These are phyloP conservation scores for Acanthisitta chloris DNA, from an alignment of 2,113 vertebrate species.

Conservation along the genomic window DNA sequence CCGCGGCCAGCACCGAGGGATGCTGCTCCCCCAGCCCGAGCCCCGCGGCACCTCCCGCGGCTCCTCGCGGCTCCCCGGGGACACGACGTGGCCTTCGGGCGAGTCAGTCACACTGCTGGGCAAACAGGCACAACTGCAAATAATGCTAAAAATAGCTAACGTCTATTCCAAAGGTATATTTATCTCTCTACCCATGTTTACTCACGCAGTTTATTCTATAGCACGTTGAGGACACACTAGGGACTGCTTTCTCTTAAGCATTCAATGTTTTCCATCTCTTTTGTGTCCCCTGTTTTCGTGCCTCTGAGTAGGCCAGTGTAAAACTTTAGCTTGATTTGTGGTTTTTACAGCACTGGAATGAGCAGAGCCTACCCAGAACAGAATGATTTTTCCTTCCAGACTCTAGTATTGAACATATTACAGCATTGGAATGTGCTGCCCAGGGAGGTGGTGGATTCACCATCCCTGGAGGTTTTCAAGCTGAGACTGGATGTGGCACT, in stretches of 20 bases:
- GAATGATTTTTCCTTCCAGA: neutral
- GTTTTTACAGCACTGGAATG: neutral
- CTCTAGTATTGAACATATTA: no score
- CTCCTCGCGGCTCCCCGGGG: no score
- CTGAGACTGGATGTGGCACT: no score
- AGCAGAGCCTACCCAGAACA: neutral
- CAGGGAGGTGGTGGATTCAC: no score
- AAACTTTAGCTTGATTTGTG: neutral
- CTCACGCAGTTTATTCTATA: fast-evolving
- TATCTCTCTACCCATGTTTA: fast-evolving
- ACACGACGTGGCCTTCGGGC: neutral
- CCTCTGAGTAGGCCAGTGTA: neutral
- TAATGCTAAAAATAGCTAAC: fast-evolving
- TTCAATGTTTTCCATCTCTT: neutral
- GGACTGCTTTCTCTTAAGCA: neutral
- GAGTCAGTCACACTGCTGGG: fast-evolving
- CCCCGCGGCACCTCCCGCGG: no score
- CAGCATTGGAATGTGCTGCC: no score
- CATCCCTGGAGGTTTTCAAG: no score
- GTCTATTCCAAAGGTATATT: neutral
- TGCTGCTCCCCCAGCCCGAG: no score
- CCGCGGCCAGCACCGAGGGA: no score
- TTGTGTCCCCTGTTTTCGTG: neutral
- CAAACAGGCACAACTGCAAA: neutral
- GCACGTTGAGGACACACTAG: neutral